Evolutionary conservation across 2,888 invertebrate species (phyloP).

Genomic region (Rotaria sp.): DNA sequence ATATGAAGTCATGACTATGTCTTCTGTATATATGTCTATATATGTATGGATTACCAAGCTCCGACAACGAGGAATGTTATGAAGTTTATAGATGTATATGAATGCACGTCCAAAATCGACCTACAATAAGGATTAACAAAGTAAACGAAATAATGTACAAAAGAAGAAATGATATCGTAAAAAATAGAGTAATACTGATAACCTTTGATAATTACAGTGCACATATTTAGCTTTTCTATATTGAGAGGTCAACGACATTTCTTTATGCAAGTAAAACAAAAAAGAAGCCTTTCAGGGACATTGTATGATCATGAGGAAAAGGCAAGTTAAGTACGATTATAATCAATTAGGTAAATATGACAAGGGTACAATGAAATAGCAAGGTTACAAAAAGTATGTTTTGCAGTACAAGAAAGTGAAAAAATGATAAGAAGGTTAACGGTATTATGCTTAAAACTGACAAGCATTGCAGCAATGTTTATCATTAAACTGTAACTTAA

Average conservation of each 20-base stretch:
- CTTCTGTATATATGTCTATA: not conserved
- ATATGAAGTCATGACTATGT: constrained; percentile 11
- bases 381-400: not conserved
- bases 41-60: not conserved
- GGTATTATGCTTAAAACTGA: too few relatives aligned
- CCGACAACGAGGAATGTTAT: not conserved
- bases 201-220: not conserved
- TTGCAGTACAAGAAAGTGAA: too few relatives aligned
- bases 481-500: too few relatives aligned
- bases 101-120: constrained; percentile 9
- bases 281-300: not conserved
- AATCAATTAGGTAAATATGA: too few relatives aligned
- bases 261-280: not conserved
- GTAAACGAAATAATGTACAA: not conserved
- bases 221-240: not conserved
- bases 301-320: not conserved
- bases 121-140: constrained; percentile 7
- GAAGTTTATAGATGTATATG: not conserved
- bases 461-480: too few relatives aligned
- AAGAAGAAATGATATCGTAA: not conserved
- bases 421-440: too few relatives aligned
- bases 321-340: not conserved
- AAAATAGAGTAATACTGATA: not conserved
- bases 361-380: not conserved
- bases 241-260: not conserved